Evolutionary conservation across 2,113 vertebrate genomes (phyloP).

Genomic region (Caranx melampygus): DNA sequence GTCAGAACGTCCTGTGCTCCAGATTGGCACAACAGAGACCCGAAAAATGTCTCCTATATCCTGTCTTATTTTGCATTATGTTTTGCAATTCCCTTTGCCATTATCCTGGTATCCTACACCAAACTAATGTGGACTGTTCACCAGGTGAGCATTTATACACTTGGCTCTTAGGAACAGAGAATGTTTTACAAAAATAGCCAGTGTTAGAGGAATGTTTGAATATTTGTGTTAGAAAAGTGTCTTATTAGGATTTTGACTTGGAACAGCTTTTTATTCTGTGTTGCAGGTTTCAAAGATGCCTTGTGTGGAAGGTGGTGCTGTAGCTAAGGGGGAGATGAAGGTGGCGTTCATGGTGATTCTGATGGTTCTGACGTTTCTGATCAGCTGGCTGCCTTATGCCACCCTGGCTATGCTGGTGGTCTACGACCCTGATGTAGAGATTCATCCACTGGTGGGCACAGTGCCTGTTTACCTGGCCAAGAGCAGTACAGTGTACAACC

Average conservation of each 20-base stretch:
- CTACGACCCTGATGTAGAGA: constrained; percentile 65
- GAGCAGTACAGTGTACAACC: constrained; percentile 80
- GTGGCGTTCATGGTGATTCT: constrained; percentile 75
- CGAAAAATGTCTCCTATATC: constrained; percentile 82
- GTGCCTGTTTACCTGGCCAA: constrained; percentile 80
- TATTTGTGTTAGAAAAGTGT: too few species aligned
- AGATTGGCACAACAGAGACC: constrained; percentile 82
- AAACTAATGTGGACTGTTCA: constrained; percentile 80
- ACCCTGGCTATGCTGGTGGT: constrained; percentile 72
- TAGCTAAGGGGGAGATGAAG: constrained; percentile 71
- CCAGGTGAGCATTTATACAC: constrained; percentile 66
- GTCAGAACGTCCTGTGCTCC: constrained; percentile 83
- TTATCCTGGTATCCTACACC: constrained; percentile 77
- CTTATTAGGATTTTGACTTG: too few species aligned
- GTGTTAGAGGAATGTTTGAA: too few species aligned
- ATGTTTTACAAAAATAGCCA: too few species aligned
- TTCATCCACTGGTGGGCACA: constrained; percentile 71
- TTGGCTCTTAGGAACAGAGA: background rate
- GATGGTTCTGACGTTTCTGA: constrained; percentile 78
- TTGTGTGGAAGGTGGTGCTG: constrained; percentile 72
- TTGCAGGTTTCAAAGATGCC: constrained; percentile 74
- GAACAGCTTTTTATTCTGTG: background rate
- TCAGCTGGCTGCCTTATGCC: constrained; percentile 80
- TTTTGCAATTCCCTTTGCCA: constrained; percentile 79
- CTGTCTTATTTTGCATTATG: constrained; percentile 81